Conservation (phyloP, 1,140 invertebrate genomes). For the Drosophila ohnishii region DNA sequence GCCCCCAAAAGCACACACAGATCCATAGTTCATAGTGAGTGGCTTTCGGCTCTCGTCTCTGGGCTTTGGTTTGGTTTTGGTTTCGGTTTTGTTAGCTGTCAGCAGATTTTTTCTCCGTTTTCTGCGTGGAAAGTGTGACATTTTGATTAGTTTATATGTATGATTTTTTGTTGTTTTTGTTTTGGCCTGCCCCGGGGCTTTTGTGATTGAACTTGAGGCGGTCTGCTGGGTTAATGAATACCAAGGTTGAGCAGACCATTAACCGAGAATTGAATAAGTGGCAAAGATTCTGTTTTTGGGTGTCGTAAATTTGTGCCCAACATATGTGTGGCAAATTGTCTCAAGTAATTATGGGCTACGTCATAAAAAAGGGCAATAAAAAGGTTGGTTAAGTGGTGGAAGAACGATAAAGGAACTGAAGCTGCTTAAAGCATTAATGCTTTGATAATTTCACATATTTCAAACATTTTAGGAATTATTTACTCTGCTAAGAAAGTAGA, state of each 20-base stretch:
- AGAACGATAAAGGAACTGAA: neutral
- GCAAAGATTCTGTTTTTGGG: constrained; percentile 40
- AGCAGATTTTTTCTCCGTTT: constrained; percentile 65
- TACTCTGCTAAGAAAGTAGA: neutral
- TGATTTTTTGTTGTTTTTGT: constrained; percentile 24
- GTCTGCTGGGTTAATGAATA: constrained; percentile 63
- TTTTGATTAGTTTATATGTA: constrained; percentile 72
- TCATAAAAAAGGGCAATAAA: constrained; percentile 13
- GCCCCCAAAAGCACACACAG: constrained; percentile 16
- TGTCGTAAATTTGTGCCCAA: constrained; percentile 13
- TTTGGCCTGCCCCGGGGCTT: constrained; percentile 19
- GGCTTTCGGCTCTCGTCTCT: constrained; percentile 20
- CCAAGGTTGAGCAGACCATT: constrained; percentile 64
- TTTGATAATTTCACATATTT: neutral
- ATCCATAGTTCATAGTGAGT: constrained; percentile 20
- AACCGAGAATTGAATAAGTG: constrained; percentile 59
- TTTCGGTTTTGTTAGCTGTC: constrained; percentile 75
- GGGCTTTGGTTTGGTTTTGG: constrained; percentile 39
- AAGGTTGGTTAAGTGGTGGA: constrained; percentile 1
- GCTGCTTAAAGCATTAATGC: neutral
- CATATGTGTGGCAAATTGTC: constrained; percentile 7
- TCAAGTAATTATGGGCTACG: constrained; percentile 16
- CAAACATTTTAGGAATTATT: neutral
- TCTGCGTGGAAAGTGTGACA: constrained; percentile 76
- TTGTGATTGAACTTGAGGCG: constrained; percentile 76